These are phyloP conservation scores for Halocynthia aurantium DNA, from an alignment of 23 tunicate genomes.

Conservation along the genomic window DNA sequence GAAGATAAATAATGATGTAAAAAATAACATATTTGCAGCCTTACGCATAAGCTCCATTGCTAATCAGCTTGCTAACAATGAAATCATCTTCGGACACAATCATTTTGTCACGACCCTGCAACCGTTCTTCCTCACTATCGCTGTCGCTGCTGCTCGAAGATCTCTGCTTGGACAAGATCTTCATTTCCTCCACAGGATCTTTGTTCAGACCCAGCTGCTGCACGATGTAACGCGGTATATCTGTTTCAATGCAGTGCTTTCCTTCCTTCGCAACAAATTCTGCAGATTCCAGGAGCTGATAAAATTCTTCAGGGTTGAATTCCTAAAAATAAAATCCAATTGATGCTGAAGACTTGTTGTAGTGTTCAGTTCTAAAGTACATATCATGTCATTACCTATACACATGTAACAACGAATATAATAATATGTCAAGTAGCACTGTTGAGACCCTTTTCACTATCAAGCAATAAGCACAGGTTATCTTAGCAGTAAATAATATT, in stretches of 20 bases:
- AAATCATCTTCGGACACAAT: slow-evolving; percentile 68
- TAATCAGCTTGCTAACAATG: slow-evolving; percentile 58
- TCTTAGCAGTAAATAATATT: no score
- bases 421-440: no score
- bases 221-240: slow-evolving; percentile 70
- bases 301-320: slow-evolving; percentile 81
- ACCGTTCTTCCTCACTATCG: slow-evolving; percentile 5
- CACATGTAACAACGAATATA: no score
- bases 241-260: slow-evolving; percentile 25
- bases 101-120: slow-evolving; percentile 6
- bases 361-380: no score
- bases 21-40: no score
- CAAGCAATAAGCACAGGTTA: no score
- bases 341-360: neutral
- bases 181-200: slow-evolving; percentile 27
- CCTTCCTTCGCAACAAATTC: slow-evolving; percentile 67
- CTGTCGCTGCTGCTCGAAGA: slow-evolving; percentile 11
- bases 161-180: slow-evolving; percentile 14
- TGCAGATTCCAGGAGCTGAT: slow-evolving; percentile 64
- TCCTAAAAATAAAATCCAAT: slow-evolving; percentile 34
- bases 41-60: slow-evolving; percentile 94
- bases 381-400: no score
- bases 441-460: no score
- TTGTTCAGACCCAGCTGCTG: slow-evolving; percentile 62
- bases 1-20: no score